Base-by-base conservation (phyloP, 2,888 invertebrate species). In the Merodon equestris region DNA sequence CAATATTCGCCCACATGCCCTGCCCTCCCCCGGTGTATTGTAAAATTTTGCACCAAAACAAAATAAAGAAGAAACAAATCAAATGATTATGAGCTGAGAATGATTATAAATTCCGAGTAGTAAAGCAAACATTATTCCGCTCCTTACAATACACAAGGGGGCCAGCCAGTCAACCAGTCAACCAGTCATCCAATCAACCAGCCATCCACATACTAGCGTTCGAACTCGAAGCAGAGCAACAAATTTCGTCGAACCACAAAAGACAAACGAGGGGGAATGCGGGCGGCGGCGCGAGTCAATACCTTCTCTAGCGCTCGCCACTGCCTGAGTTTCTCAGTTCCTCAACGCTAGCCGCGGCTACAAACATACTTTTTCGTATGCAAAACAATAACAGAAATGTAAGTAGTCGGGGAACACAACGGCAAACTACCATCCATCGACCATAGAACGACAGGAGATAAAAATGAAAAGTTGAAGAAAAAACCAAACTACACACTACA, bases 381-480 rank as follows among this genome's bases (percentile, higher is more conserved):
- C 71, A 72, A 63, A 72, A 64, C 64, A 72, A 72, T 64, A 64
- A 51, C 64, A 64, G 48, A 58, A 64, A 27, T 27, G 27, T 27
- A 27, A 72, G 50, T 45, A 51, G 50, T 12, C 34, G 51, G 40
- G 44, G 45, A 51, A 47, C 27, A 14, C 15, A 40, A n/a, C n/a
- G 5, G 5, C 5, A 18, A 45, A 44, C 19, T 5, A 17, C 40
- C 13, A 17, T 40, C 14, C 27, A 27, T 27, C 27, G 27, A 27
- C 3, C 27, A 27, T 27, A 27, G 27, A 27, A 27, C 7, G 27
- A 27, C 27, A 27, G 27, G 7, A 27, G 27, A 27, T 27, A 27
- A 54, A 36, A 51, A 4, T 38, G 27, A 27, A 54, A 34, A 38
- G 36, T 18, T 14, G 27, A 27, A 53, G 36, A 57, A 51, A 10